A percentile compares a stretch with the other conserved stretches of the same genome.
Evolutionary conservation across 2,113 vertebrate species (phyloP).

Genomic region (Rafetus swinhoei): DNA sequence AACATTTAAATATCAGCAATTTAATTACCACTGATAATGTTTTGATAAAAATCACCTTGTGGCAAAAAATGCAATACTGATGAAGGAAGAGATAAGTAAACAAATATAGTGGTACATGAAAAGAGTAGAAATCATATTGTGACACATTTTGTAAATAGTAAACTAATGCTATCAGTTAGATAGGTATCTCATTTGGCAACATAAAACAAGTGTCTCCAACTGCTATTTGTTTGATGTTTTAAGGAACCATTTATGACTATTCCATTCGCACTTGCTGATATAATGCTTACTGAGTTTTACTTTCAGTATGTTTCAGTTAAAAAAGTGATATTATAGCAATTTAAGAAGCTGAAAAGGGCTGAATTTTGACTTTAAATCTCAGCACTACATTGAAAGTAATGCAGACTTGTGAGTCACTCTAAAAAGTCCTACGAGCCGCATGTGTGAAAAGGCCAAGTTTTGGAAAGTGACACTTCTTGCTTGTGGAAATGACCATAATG

Average conservation of each 20-base stretch:
- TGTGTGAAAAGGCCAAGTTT: not conserved
- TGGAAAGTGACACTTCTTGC: not conserved
- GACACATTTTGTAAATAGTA: slow-evolving; percentile 32
- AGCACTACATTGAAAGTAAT: not conserved
- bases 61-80: slow-evolving; percentile 34
- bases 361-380: not conserved
- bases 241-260: slow-evolving; percentile 29
- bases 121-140: slow-evolving; percentile 27
- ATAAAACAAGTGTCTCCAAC: not conserved
- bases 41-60: slow-evolving; percentile 40
- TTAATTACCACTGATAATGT: slow-evolving; percentile 26
- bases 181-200: not conserved
- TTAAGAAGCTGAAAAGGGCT: not conserved
- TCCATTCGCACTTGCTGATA: slow-evolving; percentile 22
- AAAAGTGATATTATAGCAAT: not conserved
- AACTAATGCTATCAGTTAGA: not conserved
- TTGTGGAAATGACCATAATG: not conserved
- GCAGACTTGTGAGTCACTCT: not conserved
- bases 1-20: slow-evolving; percentile 39
- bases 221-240: slow-evolving; percentile 7
- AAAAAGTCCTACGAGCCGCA: not conserved
- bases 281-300: not conserved
- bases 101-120: slow-evolving; percentile 34
- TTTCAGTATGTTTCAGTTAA: not conserved
- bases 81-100: slow-evolving; percentile 49